Base-by-base conservation (phyloP, 2,113 vertebrate genomes). In the Coryphaenoides rupestris region DNA sequence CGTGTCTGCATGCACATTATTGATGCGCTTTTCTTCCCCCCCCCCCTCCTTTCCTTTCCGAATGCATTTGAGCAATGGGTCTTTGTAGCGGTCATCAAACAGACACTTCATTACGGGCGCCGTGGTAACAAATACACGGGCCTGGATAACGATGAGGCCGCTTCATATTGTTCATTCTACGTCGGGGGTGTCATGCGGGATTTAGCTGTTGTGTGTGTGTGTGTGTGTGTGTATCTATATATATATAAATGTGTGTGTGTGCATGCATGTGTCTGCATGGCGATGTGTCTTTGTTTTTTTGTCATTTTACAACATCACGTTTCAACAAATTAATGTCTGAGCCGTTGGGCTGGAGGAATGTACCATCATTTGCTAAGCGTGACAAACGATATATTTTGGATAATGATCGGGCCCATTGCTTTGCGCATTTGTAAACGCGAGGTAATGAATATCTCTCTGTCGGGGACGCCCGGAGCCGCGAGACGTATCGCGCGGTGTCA, bases 101-200 rank as follows among this genome's bases (percentile, higher is more conserved):
- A 80, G 82, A 83, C 86, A 86, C 77, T 89, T 87, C 86, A 87
- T 89, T 84, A 89, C 83, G 73, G 75, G 73, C 21, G 53, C 53
- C 12, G 79, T 64, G 80, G 86, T 86, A 89, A 89, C 81, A 83
- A 86, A 87, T 84, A 80, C 80, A 81, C 77, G 81, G 83, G 83
- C 78, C 84, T 70, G 83, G 73, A 87, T 86, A 86, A 89, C 84
- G 85, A 86, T 84, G 81, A 75, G 83, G 74, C 50, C 70, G 73
- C 80, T 86, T 89, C 77, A 82, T 86, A 81, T 83, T 84, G 85
- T 85, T 89, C 84, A 83, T 85, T 87, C 80, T 84, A 86, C 73
- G 54, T 86, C 73, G 73, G 72, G n/a, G 55, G 68, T 79, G 84
- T 86, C 84, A 85, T 73, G 70, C 70, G 55, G 72, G 77, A 80